phyloP scores from a whole-genome alignment of 2,113 vertebrate species.

The Microcebus jonahi region DNA sequence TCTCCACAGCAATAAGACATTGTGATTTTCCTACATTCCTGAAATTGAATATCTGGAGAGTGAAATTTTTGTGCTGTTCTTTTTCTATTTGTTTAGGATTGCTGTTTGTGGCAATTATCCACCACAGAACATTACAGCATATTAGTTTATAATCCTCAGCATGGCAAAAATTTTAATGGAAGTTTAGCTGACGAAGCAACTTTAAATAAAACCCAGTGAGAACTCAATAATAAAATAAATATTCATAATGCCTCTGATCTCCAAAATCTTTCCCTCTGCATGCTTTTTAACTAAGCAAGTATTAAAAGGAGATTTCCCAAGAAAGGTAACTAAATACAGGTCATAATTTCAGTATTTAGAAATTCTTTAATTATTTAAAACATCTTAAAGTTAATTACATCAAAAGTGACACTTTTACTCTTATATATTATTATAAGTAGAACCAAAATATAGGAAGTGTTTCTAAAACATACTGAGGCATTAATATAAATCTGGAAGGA shows the following conservation, averaged over 20 bases:
- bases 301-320: background rate
- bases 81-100: background rate
- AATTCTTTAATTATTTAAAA: slow-evolving; percentile 28
- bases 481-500: background rate
- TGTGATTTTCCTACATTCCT: background rate
- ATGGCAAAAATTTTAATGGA: background rate
- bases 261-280: background rate
- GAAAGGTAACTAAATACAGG: background rate
- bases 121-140: background rate
- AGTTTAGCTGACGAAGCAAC: background rate
- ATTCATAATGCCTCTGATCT: background rate
- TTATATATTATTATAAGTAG: background rate
- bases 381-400: background rate
- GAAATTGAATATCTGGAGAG: background rate
- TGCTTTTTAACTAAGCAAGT: background rate
- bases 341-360: slow-evolving; percentile 4
- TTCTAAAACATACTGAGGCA: background rate
- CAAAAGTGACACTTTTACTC: background rate
- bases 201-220: background rate
- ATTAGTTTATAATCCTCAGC: background rate
- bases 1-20: background rate
- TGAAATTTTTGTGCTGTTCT: background rate
- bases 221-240: background rate
- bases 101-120: background rate
- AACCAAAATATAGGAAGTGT: background rate